Evolutionary conservation across 2,113 vertebrate species (phyloP).

Genomic region (Sterna hirundo): DNA sequence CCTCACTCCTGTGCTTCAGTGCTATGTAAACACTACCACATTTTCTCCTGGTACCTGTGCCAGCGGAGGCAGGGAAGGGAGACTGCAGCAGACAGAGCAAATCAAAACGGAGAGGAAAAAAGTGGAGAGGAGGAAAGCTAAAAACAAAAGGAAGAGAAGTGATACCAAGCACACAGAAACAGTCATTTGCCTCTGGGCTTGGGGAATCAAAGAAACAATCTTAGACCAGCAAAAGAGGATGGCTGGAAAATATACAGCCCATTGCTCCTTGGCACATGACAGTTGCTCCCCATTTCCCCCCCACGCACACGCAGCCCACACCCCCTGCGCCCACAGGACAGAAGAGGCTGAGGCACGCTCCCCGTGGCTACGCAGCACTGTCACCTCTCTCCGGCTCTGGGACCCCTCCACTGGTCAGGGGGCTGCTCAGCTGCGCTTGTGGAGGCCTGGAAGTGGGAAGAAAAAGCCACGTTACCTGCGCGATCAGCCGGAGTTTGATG

Average conservation of each 20-base stretch:
- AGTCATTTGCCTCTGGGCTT: neutral
- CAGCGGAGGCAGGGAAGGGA: neutral
- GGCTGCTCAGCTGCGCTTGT: neutral
- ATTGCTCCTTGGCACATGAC: neutral
- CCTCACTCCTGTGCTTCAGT: neutral
- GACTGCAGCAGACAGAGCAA: neutral
- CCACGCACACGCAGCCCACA: neutral
- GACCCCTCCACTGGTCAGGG: neutral
- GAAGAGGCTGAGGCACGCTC: neutral
- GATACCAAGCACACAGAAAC: neutral
- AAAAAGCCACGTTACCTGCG: neutral
- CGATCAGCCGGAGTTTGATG: neutral
- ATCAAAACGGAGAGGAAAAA: neutral
- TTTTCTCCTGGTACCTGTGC: neutral
- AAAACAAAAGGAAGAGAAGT: neutral
- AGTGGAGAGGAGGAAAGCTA: neutral
- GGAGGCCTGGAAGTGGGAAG: neutral
- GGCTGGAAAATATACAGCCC: neutral
- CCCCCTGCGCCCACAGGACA: neutral
- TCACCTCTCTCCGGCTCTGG: neutral
- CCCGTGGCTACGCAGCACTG: rapidly evolving
- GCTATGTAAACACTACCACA: neutral
- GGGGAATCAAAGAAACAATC: neutral
- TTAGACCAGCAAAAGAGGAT: neutral
- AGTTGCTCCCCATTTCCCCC: neutral